Evolutionary conservation across 1,140 invertebrate genomes (phyloP).

Genomic region (Sweltsa coloradensis): DNA sequence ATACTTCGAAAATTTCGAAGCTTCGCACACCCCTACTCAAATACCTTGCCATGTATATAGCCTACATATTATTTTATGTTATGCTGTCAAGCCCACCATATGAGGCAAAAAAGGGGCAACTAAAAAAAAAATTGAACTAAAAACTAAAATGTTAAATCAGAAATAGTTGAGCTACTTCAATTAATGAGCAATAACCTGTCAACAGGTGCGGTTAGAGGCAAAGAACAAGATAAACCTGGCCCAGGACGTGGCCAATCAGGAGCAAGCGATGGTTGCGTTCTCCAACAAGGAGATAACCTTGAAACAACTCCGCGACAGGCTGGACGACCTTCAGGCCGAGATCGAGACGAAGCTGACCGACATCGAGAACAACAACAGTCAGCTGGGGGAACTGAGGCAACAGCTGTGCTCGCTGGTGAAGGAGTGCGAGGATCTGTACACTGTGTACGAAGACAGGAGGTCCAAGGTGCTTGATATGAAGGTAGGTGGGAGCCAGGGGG

Average conservation of each 20-base stretch:
- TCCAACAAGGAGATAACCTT: slow-evolving; percentile 73
- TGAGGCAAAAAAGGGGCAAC: no score
- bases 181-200: no score
- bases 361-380: slow-evolving; percentile 69
- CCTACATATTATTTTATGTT: no score
- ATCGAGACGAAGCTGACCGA: slow-evolving; percentile 67
- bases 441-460: slow-evolving; percentile 43
- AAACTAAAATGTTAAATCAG: no score
- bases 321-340: slow-evolving; percentile 46
- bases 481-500: no score
- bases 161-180: no score
- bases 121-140: no score
- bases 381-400: slow-evolving; percentile 55
- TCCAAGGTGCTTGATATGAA: no score
- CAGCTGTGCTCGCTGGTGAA: slow-evolving; percentile 40
- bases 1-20: no score
- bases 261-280: slow-evolving; percentile 54
- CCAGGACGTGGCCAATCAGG: slow-evolving; percentile 43
- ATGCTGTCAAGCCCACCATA: no score
- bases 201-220: slow-evolving; percentile 57
- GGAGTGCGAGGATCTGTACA: slow-evolving; percentile 44
- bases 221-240: slow-evolving; percentile 50
- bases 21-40: no score
- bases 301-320: slow-evolving; percentile 72
- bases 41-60: no score